Conservation (phyloP, 1,140 invertebrate species). For the Lucilia cuprina region DNA sequence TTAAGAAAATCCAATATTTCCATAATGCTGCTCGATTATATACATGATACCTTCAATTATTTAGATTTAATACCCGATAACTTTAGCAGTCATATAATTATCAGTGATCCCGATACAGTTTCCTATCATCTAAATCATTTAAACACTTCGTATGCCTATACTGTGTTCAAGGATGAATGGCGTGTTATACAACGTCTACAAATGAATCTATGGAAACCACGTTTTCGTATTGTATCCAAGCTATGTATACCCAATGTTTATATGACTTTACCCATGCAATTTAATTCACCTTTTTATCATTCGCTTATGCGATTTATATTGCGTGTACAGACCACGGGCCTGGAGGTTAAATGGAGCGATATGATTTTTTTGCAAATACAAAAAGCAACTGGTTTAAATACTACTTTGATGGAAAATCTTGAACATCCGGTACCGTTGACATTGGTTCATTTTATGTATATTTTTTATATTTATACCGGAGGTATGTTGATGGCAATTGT, state of each 20-base stretch:
- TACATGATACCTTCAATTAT: background rate
- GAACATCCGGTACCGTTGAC: background rate
- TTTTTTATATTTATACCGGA: background rate
- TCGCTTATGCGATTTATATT: constrained; percentile 52
- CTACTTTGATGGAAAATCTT: background rate
- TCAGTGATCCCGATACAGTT: background rate
- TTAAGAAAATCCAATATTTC: background rate
- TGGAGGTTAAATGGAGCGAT: background rate
- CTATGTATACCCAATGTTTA: constrained; percentile 55
- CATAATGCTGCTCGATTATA: background rate
- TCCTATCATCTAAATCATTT: constrained; percentile 44
- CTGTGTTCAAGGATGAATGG: constrained; percentile 53
- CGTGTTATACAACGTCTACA: background rate
- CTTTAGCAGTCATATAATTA: background rate
- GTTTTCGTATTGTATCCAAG: constrained; percentile 30
- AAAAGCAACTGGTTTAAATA: background rate
- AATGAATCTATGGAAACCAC: background rate
- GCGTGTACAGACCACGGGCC: constrained; percentile 41
- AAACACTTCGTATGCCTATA: constrained; percentile 53
- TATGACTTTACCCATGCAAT: constrained; percentile 51
- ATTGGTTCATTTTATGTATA: background rate
- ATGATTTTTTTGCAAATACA: background rate
- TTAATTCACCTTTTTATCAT: constrained; percentile 52
- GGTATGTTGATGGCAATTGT: background rate
- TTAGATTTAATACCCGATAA: background rate